These are phyloP conservation scores for Mythimna lalbum DNA, from an alignment of 2,888 invertebrate species.

Conservation along the genomic window DNA sequence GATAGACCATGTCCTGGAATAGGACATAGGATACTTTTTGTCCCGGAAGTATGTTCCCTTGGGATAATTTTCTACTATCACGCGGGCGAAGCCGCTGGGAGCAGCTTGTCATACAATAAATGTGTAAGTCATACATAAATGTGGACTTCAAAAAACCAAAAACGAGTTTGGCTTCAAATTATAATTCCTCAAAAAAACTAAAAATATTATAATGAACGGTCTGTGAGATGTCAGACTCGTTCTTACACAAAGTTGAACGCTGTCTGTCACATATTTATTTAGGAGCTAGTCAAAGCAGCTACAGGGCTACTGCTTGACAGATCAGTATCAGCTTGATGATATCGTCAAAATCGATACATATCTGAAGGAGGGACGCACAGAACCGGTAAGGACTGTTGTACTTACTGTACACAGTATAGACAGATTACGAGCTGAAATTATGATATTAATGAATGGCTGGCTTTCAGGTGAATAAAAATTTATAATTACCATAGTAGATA, in stretches of 20 bases:
- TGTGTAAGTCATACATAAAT: no score
- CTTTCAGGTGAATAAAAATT: background rate
- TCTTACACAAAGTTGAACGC: background rate
- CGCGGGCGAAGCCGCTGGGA: no score
- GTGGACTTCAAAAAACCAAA: background rate
- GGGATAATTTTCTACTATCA: no score
- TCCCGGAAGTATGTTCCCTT: no score
- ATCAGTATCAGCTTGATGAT: no score
- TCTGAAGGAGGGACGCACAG: background rate
- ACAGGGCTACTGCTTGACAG: background rate
- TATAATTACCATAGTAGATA: no score
- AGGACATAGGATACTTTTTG: no score
- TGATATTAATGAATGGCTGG: no score
- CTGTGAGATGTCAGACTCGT: background rate
- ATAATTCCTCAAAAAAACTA: background rate
- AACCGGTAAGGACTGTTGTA: background rate
- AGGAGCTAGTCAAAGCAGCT: background rate
- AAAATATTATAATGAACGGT: background rate
- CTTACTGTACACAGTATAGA: background rate
- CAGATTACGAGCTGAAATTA: background rate
- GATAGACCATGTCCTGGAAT: no score
- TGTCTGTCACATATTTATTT: background rate
- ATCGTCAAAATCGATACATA: background rate
- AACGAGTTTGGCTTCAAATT: background rate
- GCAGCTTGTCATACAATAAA: no score